Evolutionary conservation across 1,140 invertebrate species (phyloP).

Genomic region (Drosophila pectinifera): DNA sequence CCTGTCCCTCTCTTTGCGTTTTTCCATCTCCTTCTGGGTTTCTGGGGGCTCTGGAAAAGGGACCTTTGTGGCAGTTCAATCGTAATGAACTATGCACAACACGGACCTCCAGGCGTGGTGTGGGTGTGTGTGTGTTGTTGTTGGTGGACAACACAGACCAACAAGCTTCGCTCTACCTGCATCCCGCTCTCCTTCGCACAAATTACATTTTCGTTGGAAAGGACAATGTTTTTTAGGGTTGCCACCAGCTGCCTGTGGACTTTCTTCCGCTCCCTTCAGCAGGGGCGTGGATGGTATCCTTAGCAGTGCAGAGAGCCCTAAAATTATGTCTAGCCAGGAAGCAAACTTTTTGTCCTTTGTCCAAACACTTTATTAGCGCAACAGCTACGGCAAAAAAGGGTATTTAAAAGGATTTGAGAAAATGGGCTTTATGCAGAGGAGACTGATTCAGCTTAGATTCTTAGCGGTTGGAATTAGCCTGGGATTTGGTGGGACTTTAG

Average conservation of each 20-base stretch:
- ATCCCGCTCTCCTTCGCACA: conserved; percentile 27
- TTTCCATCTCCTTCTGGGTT: too few relatives aligned
- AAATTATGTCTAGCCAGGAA: conserved; percentile 82
- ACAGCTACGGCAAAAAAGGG: conserved; percentile 23
- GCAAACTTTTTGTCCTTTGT: conserved; percentile 79
- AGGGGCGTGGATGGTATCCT: conserved; percentile 23
- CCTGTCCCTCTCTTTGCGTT: conserved; percentile 1
- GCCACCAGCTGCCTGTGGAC: conserved; percentile 45
- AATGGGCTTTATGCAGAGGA: not conserved
- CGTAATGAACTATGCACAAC: conserved; percentile 81
- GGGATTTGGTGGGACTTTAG: conserved; percentile 2
- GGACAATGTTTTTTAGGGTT: conserved; percentile 57
- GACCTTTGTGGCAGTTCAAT: conserved; percentile 75
- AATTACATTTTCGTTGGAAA: conserved; percentile 65
- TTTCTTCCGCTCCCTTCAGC: conserved; percentile 27
- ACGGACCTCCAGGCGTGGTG: conserved; percentile 67
- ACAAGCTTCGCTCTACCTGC: conserved; percentile 57
- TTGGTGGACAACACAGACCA: conserved; percentile 62
- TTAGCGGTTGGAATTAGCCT: conserved; percentile 10
- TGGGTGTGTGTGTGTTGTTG: conserved; percentile 8
- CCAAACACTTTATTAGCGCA: conserved; percentile 50
- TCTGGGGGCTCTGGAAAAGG: conserved; percentile 33
- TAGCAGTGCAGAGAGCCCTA: conserved; percentile 57
- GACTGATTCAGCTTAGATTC: conserved; percentile 12
- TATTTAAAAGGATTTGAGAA: conserved; percentile 25